These are phyloP conservation scores for Brachyistius frenatus DNA, from an alignment of 2,113 vertebrate species.

Conservation along the genomic window DNA sequence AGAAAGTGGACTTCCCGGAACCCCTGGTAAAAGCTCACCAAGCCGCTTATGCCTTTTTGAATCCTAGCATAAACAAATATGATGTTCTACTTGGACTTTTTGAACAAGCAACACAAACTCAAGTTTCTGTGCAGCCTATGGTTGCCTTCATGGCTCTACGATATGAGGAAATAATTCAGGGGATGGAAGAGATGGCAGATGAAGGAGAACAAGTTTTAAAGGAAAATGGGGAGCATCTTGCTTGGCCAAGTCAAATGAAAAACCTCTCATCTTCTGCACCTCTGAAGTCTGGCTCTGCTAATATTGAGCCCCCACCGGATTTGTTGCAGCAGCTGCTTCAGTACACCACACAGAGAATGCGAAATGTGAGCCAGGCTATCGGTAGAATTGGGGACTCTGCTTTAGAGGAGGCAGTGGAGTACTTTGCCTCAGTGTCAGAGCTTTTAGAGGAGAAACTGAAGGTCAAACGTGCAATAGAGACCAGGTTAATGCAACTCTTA, in stretches of 20 bases:
- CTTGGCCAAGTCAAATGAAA: constrained; percentile 86
- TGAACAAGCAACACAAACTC: constrained; percentile 89
- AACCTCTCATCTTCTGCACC: constrained; percentile 67
- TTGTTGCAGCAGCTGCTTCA: constrained; percentile 94
- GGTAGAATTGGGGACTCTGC: constrained; percentile 84
- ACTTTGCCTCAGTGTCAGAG: constrained; percentile 86
- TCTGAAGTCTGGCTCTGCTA: constrained; percentile 69
- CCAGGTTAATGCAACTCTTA: constrained; percentile 83
- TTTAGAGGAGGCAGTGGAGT: constrained; percentile 87
- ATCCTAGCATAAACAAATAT: constrained; percentile 92
- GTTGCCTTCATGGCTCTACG: constrained; percentile 88
- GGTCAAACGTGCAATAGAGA: constrained; percentile 84
- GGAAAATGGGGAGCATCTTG: constrained; percentile 86
- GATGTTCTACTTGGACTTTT: constrained; percentile 87
- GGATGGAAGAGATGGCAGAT: constrained; percentile 87
- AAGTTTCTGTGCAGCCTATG: constrained; percentile 91
- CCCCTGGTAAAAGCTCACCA: constrained; percentile 92
- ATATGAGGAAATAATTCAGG: constrained; percentile 89
- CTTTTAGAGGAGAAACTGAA: constrained; percentile 89
- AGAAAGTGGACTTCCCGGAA: constrained; percentile 94
- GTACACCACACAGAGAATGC: constrained; percentile 93
- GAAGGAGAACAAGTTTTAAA: constrained; percentile 91
- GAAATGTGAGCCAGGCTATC: constrained; percentile 83
- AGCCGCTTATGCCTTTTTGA: constrained; percentile 90
- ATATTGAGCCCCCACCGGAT: constrained; percentile 85